Conservation (phyloP, 2,797 vertebrate genomes). For the Emydoidea blandingii region DNA sequence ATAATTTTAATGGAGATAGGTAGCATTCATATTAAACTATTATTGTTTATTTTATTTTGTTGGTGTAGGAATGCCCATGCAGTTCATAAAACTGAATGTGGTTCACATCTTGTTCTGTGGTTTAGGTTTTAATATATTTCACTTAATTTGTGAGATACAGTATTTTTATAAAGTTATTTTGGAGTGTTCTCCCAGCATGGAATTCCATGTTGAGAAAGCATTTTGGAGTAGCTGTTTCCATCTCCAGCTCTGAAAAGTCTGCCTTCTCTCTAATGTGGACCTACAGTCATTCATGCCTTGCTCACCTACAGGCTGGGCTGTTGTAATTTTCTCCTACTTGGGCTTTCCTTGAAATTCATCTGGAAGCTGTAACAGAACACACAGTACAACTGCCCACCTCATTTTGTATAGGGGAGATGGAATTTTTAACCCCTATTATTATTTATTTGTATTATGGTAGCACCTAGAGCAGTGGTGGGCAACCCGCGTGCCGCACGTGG, state of each 20-base stretch:
- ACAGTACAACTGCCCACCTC: not conserved
- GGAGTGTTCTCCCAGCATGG: not conserved
- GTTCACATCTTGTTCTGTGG: no score
- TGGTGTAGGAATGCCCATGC: no score
- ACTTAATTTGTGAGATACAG: not conserved
- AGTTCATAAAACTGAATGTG: no score
- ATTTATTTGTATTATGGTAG: not conserved
- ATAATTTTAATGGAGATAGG: no score
- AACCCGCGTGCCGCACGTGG: no score
- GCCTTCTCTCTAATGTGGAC: not conserved
- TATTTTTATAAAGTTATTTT: constrained; percentile 8
- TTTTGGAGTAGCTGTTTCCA: not conserved
- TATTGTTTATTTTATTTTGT: no score
- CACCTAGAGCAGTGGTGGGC: not conserved
- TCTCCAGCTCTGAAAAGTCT: not conserved
- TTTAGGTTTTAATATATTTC: no score
- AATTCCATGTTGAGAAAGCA: not conserved
- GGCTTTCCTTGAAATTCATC: not conserved
- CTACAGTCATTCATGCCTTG: not conserved
- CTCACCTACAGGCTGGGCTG: not conserved
- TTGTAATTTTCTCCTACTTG: not conserved
- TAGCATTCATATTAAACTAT: no score
- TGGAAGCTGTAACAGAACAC: not conserved
- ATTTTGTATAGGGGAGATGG: not conserved
- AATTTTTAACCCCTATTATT: not conserved